Base-by-base conservation (phyloP, 2,113 vertebrate species). In the Xiphorhynchus elegans region DNA sequence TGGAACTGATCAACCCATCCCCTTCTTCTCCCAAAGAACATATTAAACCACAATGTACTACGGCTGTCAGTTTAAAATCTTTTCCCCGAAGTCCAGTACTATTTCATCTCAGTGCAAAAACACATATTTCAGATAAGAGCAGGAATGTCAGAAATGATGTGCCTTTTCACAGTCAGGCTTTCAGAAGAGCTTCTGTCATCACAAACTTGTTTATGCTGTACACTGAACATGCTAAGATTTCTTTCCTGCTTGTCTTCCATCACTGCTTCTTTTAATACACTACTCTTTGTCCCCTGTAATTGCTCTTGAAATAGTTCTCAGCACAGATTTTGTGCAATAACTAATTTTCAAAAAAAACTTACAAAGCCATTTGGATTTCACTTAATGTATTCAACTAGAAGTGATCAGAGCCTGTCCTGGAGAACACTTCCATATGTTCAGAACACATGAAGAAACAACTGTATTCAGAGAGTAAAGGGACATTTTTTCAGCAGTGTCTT, bases 361-460 rank as follows among this genome's bases (percentile, higher is more conserved):
- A 8, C 3, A 87, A 60, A 40, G 19, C 8, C 33, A 49, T 82
- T 91, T 89, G 79, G 9, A 75, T 78, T 75, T 96, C 44, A 59
- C 20, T 52, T 47, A 28, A 52, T 1, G 1, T 31, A 42, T 49
- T 89, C 78, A 82, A 42, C 10, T 19, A 35, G 5, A 74, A 11
- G 24, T 6, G 19, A 64, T n/a, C 28, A 75, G 52, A 70, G 11
- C 10, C 33, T 40, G 14, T 49, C 20, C 68, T 84, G 0, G 0
- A 74, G 40, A 89, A 50, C 58, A 87, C 7, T 56, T 67, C 60
- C 3, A 0, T 7, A 21, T 47, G 13, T 35, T 47, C 20, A 77
- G 55, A 84, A 75, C 31, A 47, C 21, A 56, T 2, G 7, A 75
- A 60, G 9, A 76, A 85, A 44, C 9, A 4, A 68, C 31, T 18